phyloP scores from a whole-genome alignment of 2,797 vertebrate species.

The Sebastes taczanowskii region DNA sequence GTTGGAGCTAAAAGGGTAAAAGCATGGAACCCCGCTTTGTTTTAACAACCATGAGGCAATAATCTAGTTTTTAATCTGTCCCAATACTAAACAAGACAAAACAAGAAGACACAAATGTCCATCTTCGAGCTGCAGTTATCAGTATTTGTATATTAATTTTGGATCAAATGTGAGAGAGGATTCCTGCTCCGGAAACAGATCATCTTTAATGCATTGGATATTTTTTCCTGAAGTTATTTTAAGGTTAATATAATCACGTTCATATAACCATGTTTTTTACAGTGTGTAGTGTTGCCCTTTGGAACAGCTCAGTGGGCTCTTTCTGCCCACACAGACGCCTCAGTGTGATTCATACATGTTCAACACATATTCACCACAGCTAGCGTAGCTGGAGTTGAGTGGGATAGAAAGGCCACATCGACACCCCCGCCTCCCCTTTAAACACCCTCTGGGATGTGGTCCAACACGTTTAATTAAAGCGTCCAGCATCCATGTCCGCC shows the following conservation, averaged over 20 bases:
- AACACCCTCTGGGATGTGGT: constrained; percentile 25
- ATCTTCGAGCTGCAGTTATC: not conserved
- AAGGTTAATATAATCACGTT: not conserved
- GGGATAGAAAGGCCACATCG: not conserved
- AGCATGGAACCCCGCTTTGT: too few relatives aligned
- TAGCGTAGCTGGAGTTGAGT: not conserved
- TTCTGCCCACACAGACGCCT: not conserved
- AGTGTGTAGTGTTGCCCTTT: not conserved
- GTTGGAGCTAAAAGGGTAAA: too few relatives aligned
- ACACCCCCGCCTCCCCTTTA: not conserved
- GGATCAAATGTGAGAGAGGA: not conserved
- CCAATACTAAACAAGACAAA: not conserved
- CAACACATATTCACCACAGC: not conserved
- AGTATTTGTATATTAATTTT: too few relatives aligned
- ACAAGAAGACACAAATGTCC: not conserved
- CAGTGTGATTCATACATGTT: constrained; percentile 1
- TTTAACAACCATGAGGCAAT: too few relatives aligned
- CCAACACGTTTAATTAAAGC: constrained; percentile 61
- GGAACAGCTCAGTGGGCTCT: not conserved
- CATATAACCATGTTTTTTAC: not conserved
- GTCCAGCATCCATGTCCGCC: not conserved
- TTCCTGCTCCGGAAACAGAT: not conserved
- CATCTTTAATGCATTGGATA: not conserved
- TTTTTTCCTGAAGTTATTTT: not conserved
- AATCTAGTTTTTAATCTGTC: too few relatives aligned